A percentile compares a stretch with the other conserved stretches of the same genome.
phyloP scores from a whole-genome alignment of 2,113 vertebrate species.

The Melanocharis versteri region DNA sequence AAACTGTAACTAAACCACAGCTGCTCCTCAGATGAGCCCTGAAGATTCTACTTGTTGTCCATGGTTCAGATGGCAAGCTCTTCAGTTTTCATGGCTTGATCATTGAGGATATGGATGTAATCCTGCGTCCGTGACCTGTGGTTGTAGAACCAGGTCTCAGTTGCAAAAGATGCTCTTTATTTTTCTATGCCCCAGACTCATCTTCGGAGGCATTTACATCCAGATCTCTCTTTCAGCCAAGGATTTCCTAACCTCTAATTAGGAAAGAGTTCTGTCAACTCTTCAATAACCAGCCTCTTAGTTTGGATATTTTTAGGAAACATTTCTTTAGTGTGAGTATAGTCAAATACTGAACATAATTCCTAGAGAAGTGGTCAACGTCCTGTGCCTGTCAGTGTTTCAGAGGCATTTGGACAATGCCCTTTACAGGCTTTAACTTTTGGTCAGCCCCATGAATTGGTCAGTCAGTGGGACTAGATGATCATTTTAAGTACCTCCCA shows the following conservation, averaged over 20 bases:
- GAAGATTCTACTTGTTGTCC: neutral
- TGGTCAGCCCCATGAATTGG: neutral
- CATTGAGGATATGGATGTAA: neutral
- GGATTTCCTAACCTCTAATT: neutral
- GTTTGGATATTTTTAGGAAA: neutral
- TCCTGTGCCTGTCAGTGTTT: neutral
- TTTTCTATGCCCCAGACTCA: neutral
- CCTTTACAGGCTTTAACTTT: neutral
- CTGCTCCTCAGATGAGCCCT: neutral
- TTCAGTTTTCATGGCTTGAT: neutral
- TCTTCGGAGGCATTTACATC: neutral
- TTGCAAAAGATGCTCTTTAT: neutral
- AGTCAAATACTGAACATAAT: neutral
- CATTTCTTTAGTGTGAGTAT: neutral
- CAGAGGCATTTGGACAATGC: neutral
- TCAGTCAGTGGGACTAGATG: neutral
- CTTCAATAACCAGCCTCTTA: neutral
- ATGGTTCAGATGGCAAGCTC: neutral
- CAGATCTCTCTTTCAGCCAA: neutral
- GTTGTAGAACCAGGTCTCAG: neutral
- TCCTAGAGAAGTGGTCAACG: accelerated
- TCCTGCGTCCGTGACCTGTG: neutral
- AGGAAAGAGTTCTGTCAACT: neutral
- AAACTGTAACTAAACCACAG: neutral
- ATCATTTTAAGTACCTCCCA: neutral